These are phyloP conservation scores for Cataglyphis livida DNA, from an alignment of 2,888 invertebrate species.

Conservation along the genomic window DNA sequence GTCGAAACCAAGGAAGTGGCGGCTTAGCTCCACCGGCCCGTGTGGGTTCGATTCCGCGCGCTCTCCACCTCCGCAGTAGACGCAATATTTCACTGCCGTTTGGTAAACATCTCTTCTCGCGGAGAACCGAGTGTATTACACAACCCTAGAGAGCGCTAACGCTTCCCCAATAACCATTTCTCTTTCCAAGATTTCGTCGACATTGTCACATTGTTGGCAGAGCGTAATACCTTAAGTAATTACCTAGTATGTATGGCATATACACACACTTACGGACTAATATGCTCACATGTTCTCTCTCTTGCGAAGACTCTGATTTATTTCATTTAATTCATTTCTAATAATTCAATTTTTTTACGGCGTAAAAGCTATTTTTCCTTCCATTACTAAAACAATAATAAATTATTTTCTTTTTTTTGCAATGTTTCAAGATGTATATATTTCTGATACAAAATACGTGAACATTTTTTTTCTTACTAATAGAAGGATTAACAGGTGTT, in stretches of 20 bases:
- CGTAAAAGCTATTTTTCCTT: neutral
- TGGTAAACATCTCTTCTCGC: constrained; percentile 64
- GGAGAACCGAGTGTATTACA: constrained; percentile 48
- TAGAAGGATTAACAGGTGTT: neutral
- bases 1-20: constrained; percentile 59
- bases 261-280: neutral
- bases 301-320: neutral
- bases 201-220: constrained; percentile 32
- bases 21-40: constrained; percentile 57
- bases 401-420: neutral
- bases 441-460: neutral
- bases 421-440: neutral
- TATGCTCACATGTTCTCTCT: neutral
- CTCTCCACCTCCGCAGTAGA: constrained; percentile 25
- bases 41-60: neutral
- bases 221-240: constrained; percentile 49
- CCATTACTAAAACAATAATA: neutral
- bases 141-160: constrained; percentile 40
- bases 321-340: neutral
- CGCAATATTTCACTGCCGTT: constrained; percentile 65
- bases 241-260: constrained; percentile 21
- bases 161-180: constrained; percentile 48
- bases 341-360: neutral
- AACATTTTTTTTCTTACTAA: neutral
- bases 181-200: constrained; percentile 44